Base-by-base conservation (phyloP, 2,113 vertebrate species). In the Poecilia latipinna region DNA sequence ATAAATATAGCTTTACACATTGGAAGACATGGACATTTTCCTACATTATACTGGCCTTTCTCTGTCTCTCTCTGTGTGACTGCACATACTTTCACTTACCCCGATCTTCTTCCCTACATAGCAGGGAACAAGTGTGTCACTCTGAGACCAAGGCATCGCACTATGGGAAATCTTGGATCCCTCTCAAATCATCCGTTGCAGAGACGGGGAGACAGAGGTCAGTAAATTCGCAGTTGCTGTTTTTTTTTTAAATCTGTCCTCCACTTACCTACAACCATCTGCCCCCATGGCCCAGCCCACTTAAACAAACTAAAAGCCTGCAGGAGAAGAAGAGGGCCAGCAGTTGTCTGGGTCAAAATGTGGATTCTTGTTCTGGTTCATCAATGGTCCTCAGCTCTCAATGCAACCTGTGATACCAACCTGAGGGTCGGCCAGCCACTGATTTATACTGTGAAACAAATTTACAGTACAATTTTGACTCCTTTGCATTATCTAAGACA, bases 271-370 rank as follows among this genome's bases (percentile, higher is more conserved):
- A 44, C 74, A 87, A 37, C 74, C 77, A 74, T 78, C 76, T 84
- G 71, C 76, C 83, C 69, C 74, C 39, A 54, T 4, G 8, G 72
- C 79, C 65, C 82, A 75, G 73, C 72, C 67, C 83, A 90, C 86
- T 88, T 77, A 83, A 77, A 77, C 54, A 81, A 81, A 80, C 81
- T 87, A 78, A 90, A 86, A 85, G 79, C 77, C 77, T 80, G 28
- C 19, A 48, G 77, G 67, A 64, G 61, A 39, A 70, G 72, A 19
- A 74, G 77, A 72, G 61, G 39, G 70, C 57, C 72, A 74, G 48
- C n/a, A 67, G 72, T 74, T 65, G 42, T 24, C 51, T 15, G 60
- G 84, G 80, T 85, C 77, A 81, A 75, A 68, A 78, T 74, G 67
- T 51, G 35, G 72, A 70, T 13, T 80, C 68, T 67, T 51, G 61